Conservation (phyloP, 2,113 vertebrate genomes). For the Stictonetta naevosa region DNA sequence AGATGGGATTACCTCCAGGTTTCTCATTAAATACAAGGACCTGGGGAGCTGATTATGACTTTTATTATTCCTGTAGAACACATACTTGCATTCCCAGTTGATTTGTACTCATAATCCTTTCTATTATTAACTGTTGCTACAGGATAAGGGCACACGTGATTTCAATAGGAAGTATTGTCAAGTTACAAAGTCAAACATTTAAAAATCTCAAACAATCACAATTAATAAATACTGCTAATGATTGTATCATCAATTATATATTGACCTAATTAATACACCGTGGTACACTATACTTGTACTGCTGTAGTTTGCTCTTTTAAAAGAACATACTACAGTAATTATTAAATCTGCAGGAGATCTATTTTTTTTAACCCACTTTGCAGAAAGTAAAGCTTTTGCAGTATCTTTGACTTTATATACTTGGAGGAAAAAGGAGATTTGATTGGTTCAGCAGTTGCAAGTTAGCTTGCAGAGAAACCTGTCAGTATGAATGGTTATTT, state of each 20-base stretch:
- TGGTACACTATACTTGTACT: neutral
- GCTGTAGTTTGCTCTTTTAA: neutral
- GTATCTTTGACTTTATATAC: neutral
- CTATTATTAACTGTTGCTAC: slow-evolving; percentile 42
- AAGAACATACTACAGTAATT: neutral
- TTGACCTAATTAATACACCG: neutral
- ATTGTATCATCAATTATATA: neutral
- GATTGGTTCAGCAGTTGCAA: slow-evolving; percentile 34
- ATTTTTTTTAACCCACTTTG: neutral
- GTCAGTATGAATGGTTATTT: slow-evolving; percentile 23
- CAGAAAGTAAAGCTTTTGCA: neutral
- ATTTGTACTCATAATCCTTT: slow-evolving; percentile 43
- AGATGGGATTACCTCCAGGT: slow-evolving; percentile 23
- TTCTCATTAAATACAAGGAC: slow-evolving; percentile 7
- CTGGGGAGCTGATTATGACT: slow-evolving; percentile 14
- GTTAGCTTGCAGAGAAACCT: slow-evolving; percentile 5
- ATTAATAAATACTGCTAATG: neutral
- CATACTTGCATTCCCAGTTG: slow-evolving; percentile 1
- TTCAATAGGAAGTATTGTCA: neutral
- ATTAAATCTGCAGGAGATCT: neutral
- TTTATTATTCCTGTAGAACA: slow-evolving; percentile 32
- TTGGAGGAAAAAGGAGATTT: neutral
- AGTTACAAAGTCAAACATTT: neutral
- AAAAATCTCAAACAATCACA: neutral
- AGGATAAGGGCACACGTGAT: neutral